Evolutionary conservation across 2,888 invertebrate species (phyloP), one percentile per base, ranked within the genome.

Genomic region (Tethea ocularis): DNA sequence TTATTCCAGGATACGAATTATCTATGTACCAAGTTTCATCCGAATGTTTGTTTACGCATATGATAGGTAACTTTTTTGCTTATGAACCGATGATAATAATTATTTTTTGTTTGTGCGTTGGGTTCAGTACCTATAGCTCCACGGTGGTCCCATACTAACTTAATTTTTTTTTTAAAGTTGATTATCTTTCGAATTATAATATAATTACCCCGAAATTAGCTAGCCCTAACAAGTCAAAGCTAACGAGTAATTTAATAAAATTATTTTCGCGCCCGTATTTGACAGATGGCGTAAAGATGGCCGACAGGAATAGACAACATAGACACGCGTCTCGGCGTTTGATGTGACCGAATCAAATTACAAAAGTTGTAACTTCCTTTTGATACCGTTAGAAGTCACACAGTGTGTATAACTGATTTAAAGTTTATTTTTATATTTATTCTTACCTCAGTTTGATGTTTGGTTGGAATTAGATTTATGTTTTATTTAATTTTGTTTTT

Each of bases 271-370:
- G 77, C 74, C 71, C 73, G 70, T 73, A 72, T 77, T 74, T 81
- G 76, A 81, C 75, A 81, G 63, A 73, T 71, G 72, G 74, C 75
- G 70, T 65, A 65, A 80, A 79, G 68, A 81, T 80, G 75, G 74
- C 69, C 56, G 61, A 71, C 72, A 41, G 69, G 74, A 81, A 82
- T 80, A 83, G 75, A 78, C 64, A 62, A 65, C 71, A 77, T 72
- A 72, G 71, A 77, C 56, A 51, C 52, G 62, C 61, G 60, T 76
- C 82, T 29, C 29, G 29, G 17, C 54, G 15, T 88, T 88, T 88
- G 88, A 88, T 87, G 87, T 87, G 67, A 78, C 77, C 86, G 88
- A 83, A 84, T 88, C 88, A 81, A 88, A 88, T 88, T 88, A 84
- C 88, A 83, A 86, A 87, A 85, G 83, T 75, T 54, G 67, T 73